Conservation (phyloP, 2,113 vertebrate genomes). For the Aegithalos caudatus region DNA sequence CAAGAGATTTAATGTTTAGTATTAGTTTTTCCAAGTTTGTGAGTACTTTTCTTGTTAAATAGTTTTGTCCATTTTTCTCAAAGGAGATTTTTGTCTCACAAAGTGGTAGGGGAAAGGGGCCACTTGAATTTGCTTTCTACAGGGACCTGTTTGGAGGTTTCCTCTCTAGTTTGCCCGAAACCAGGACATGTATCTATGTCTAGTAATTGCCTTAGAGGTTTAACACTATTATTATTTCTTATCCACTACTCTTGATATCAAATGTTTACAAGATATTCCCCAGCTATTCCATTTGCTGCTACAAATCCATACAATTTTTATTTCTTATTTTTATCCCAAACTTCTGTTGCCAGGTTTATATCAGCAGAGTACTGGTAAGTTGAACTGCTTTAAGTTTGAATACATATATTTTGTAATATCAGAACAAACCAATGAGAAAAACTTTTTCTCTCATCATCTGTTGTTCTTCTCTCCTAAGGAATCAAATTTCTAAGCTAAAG, state of each 20-base stretch:
- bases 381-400: background rate
- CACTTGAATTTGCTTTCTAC: background rate
- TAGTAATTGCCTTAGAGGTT: background rate
- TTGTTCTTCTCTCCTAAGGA: background rate
- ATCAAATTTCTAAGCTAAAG: background rate
- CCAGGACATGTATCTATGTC: background rate
- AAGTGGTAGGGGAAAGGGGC: too few species aligned
- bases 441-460: background rate
- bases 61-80: fast-evolving
- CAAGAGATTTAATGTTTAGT: background rate
- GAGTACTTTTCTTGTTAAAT: background rate
- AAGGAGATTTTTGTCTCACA: background rate
- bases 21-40: background rate
- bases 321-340: background rate
- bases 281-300: background rate
- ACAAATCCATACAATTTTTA: background rate
- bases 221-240: background rate
- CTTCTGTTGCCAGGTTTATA: background rate
- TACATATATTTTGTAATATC: background rate
- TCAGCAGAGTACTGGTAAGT: background rate
- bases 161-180: background rate
- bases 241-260: background rate
- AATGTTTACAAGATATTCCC: background rate
- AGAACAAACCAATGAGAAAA: background rate
- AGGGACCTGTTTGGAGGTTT: background rate